Conservation (phyloP, 2,888 invertebrate species). For the Lomographa bimaculata region DNA sequence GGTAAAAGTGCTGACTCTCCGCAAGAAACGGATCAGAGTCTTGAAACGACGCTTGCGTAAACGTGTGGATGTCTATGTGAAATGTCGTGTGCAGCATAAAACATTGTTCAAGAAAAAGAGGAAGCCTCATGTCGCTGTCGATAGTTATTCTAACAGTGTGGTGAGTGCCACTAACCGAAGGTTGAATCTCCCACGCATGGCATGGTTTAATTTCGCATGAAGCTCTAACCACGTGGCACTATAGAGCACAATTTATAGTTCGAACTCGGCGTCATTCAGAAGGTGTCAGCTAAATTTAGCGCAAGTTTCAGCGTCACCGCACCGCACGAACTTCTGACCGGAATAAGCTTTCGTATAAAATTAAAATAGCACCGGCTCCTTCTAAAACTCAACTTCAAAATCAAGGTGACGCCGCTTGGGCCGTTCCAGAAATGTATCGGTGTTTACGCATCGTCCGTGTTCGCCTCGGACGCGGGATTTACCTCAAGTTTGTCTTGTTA, state of each 20-base stretch:
- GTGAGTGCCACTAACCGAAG: constrained; percentile 75
- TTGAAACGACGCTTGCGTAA: constrained; percentile 69
- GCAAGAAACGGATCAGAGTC: constrained; percentile 61
- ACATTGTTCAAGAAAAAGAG: constrained; percentile 55
- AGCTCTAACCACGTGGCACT: constrained; percentile 46
- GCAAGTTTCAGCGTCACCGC: constrained; percentile 51
- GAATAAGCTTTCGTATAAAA: constrained; percentile 69
- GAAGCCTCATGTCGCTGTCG: constrained; percentile 51
- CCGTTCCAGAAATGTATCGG: constrained; percentile 70
- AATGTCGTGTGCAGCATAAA: constrained; percentile 65
- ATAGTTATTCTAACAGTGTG: constrained; percentile 71
- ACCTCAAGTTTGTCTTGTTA: constrained; percentile 60
- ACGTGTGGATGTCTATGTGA: constrained; percentile 75
- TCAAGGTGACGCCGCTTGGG: constrained; percentile 78
- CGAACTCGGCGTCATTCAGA: constrained; percentile 28
- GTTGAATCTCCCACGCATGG: constrained; percentile 44
- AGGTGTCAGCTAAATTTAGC: constrained; percentile 61
- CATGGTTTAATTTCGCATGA: constrained; percentile 65
- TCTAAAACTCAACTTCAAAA: constrained; percentile 77
- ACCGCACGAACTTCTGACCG: constrained; percentile 74
- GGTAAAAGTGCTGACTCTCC: constrained; percentile 68
- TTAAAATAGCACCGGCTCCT: constrained; percentile 76
- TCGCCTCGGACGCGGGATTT: constrained; percentile 50
- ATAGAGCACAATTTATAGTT: constrained; percentile 34
- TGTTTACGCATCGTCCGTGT: constrained; percentile 59